Evolutionary conservation across 1,140 invertebrate genomes (phyloP).

Genomic region (Tetragonula clypearis): DNA sequence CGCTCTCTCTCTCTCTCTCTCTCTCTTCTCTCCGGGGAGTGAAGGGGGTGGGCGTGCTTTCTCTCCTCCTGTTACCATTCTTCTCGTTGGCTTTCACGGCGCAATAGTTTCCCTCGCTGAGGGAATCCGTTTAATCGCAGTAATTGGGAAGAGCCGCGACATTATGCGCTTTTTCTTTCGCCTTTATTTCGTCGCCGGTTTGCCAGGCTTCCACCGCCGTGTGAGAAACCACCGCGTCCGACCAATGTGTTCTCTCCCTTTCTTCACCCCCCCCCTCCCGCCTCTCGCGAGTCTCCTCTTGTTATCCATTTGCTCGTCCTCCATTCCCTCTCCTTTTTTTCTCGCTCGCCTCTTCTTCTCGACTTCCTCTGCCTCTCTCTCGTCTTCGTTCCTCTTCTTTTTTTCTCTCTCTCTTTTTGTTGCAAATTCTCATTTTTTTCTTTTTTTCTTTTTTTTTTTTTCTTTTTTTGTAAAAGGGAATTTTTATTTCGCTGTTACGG

Average conservation of each 20-base stretch:
- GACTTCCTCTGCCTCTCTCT: too few species aligned
- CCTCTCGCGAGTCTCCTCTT: too few species aligned
- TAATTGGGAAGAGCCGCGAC: constrained; percentile 55
- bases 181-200: constrained; percentile 45
- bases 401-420: background rate
- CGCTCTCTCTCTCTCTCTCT: too few species aligned
- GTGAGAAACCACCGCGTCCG: constrained; percentile 16
- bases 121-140: constrained; percentile 57
- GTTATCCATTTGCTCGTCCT: too few species aligned
- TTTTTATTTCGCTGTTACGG: constrained; percentile 3
- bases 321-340: background rate
- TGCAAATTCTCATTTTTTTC: background rate
- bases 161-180: constrained; percentile 51
- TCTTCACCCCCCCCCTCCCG: too few species aligned
- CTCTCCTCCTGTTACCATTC: constrained; percentile 14
- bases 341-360: too few species aligned
- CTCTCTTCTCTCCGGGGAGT: background rate
- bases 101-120: constrained; percentile 50
- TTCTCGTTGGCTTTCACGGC: constrained; percentile 42
- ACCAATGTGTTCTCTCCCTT: background rate
- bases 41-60: too few species aligned
- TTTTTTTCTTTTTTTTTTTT: background rate
- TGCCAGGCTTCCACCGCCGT: constrained; percentile 29
- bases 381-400: background rate
- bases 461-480: background rate